Percentiles rank a stretch among this genome's conserved stretches.
These are phyloP conservation scores for Drosophila ficusphila DNA, from an alignment of 1,140 invertebrate genomes.

Conservation along the genomic window DNA sequence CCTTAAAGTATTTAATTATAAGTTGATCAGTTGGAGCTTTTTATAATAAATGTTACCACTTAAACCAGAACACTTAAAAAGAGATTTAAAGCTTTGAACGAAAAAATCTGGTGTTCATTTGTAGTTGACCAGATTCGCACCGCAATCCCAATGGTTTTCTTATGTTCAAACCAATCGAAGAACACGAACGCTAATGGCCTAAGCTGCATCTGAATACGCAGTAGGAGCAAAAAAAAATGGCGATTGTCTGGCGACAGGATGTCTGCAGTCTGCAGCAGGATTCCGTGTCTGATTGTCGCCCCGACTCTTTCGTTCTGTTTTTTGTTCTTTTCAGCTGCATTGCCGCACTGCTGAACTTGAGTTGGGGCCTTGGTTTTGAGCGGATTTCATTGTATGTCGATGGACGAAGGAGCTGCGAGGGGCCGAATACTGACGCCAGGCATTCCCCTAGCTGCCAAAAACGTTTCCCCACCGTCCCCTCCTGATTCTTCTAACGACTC, in stretches of 20 bases:
- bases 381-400: constrained; percentile 19
- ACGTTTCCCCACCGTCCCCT: neutral
- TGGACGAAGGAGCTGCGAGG: neutral
- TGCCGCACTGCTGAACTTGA: constrained; percentile 72
- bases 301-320: constrained; percentile 17
- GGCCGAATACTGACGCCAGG: constrained; percentile 53
- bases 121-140: constrained; percentile 24
- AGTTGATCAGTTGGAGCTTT: too few species aligned
- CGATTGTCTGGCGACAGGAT: constrained; percentile 39
- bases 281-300: constrained; percentile 17
- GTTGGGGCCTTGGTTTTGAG: constrained; percentile 11
- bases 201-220: constrained; percentile 36
- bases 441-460: constrained; percentile 9
- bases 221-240: neutral
- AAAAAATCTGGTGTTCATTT: neutral
- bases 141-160: constrained; percentile 43
- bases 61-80: too few species aligned
- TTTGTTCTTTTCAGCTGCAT: constrained; percentile 64
- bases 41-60: too few species aligned
- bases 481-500: constrained; percentile 20
- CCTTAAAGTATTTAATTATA: too few species aligned
- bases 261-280: constrained; percentile 35
- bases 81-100: neutral
- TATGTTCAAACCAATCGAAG: constrained; percentile 40
- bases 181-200: constrained; percentile 41